These are phyloP conservation scores for Xanthorhoe designata DNA, from an alignment of 2,888 invertebrate species.

Conservation along the genomic window DNA sequence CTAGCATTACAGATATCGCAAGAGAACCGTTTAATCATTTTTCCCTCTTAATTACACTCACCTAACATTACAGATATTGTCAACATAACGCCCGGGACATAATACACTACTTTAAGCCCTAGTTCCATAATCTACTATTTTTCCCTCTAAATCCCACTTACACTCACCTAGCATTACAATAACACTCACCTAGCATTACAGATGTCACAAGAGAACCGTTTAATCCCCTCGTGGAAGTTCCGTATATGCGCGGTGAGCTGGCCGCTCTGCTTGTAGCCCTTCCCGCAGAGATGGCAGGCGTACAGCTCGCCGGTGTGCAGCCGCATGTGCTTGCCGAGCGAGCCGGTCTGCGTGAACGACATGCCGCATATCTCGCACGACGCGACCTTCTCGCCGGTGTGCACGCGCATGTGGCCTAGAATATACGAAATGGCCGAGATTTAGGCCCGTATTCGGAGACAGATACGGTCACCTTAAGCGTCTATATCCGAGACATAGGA, in stretches of 20 bases:
- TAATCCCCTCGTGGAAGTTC: conserved; percentile 20
- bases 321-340: conserved; percentile 12
- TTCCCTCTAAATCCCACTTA: no score
- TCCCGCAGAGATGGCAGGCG: conserved; percentile 20
- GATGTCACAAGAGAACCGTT: conserved; percentile 12
- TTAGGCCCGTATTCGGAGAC: no score
- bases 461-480: no score
- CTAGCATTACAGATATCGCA: conserved; percentile 10
- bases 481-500: no score
- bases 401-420: conserved; percentile 9
- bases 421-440: neutral
- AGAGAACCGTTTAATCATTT: conserved; percentile 10
- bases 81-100: no score
- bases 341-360: conserved; percentile 15
- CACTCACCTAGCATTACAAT: no score
- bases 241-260: conserved; percentile 15
- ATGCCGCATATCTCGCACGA: conserved; percentile 20
- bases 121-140: no score
- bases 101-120: no score
- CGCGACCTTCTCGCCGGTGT: conserved; percentile 14
- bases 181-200: neutral
- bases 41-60: no score
- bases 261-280: conserved; percentile 16
- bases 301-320: conserved; percentile 17
- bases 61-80: no score